Evolutionary conservation across 2,888 invertebrate genomes (phyloP).

Genomic region (Heliconius hortense): DNA sequence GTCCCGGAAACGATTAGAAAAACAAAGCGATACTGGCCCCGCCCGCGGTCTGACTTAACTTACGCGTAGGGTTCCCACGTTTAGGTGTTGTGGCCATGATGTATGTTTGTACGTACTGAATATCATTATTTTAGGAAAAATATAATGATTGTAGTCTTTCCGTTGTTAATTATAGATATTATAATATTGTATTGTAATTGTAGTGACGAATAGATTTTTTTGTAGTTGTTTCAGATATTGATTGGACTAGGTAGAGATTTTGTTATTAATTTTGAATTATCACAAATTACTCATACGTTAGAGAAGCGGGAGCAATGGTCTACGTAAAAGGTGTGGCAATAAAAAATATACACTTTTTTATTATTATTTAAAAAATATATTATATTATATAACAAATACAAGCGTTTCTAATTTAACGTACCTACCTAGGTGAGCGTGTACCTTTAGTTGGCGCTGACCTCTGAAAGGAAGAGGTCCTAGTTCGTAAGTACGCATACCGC

Average conservation of each 20-base stretch:
- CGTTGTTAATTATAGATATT: neutral
- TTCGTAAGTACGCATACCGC: too few species aligned
- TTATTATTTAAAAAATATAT: too few species aligned
- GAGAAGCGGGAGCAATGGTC: neutral
- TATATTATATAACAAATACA: too few species aligned
- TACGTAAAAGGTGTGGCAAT: too few species aligned
- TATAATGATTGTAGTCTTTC: neutral
- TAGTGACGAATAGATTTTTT: neutral
- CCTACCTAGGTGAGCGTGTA: too few species aligned
- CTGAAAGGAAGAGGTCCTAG: too few species aligned
- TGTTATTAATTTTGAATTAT: neutral
- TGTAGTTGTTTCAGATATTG: neutral
- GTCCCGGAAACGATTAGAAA: slow-evolving; percentile 77
- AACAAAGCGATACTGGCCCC: slow-evolving; percentile 72
- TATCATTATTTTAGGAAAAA: neutral
- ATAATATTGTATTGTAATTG: neutral
- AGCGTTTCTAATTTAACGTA: too few species aligned
- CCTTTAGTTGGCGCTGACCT: too few species aligned
- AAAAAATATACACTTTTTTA: too few species aligned
- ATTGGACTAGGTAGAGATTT: neutral
- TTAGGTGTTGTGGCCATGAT: slow-evolving; percentile 52
- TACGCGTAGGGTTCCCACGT: slow-evolving; percentile 76
- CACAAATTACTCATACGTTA: neutral
- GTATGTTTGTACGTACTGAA: neutral
- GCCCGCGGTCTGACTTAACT: slow-evolving; percentile 58